Evolutionary conservation across 2,888 invertebrate genomes (phyloP), one percentile per base, ranked within the genome.

Genomic region (Harpalus rufipes): DNA sequence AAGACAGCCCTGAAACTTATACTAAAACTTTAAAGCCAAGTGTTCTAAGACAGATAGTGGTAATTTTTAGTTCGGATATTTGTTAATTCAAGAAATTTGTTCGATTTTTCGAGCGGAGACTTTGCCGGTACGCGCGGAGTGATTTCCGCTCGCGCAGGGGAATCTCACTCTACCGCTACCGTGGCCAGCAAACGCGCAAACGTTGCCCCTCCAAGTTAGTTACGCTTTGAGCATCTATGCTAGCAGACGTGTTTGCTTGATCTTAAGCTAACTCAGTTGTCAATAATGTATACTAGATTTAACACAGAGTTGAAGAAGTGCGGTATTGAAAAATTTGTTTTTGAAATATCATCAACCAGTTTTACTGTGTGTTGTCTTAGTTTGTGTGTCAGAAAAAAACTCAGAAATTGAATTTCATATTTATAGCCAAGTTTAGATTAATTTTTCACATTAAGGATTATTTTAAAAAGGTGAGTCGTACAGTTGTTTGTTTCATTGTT

Each of bases 301-400:
- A 88, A 89, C 87, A 89, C 89, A 88, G 88, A 90, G 89, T 88
- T 88, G 88, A 90, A 91, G 90, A 90, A 90, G 89, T 90, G 91
- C 90, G 90, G 90, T 89, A 90, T 90, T 87, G 88, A 89, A 88
- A 89, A 88, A 88, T 89, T 89, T 89, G 88, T 89, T 88, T 89
- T 89, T 87, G 87, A 89, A 87, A 89, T 89, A 89, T 89, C 89
- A 86, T 89, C 89, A 84, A 88, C 89, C 86, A 88, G 89, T 88
- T 89, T 89, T 89, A 90, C 89, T 87, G 90, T 90, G 89, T 85
- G 85, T 68, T 88, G 90, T 87, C 89, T 90, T 88, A 91, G 90
- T 86, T 90, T 91, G 90, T 91, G 91, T 87, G 91, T 91, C 87
- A 89, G 91, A 89, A 91, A 91, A 91, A 90, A 90, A 90, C 90